These are phyloP conservation scores for Myripristis murdjan DNA, from an alignment of 2,797 vertebrate species.

Conservation along the genomic window DNA sequence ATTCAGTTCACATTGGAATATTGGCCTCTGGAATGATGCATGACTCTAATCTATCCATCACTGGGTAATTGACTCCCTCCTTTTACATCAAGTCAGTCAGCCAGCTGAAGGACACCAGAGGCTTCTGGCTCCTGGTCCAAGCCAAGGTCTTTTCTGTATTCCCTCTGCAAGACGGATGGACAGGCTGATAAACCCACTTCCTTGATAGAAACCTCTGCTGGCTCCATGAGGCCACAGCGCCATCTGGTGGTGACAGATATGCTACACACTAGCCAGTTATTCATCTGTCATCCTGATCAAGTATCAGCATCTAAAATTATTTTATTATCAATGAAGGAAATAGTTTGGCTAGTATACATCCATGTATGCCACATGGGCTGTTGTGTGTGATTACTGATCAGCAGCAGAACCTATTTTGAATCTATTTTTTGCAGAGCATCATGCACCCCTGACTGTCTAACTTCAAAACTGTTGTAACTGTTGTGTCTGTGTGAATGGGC, in stretches of 20 bases:
- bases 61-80: constrained; percentile 74
- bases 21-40: constrained; percentile 73
- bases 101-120: constrained; percentile 76
- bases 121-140: constrained; percentile 44
- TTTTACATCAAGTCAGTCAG: constrained; percentile 70
- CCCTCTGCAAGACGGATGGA: constrained; percentile 55
- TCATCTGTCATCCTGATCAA: background rate
- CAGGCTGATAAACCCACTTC: background rate
- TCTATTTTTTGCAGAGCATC: background rate
- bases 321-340: background rate
- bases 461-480: constrained; percentile 36
- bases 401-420: background rate
- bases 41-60: constrained; percentile 77
- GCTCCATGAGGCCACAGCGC: constrained; percentile 52
- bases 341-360: background rate
- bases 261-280: constrained; percentile 9
- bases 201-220: too few species aligned
- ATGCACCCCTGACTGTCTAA: constrained; percentile 1
- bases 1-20: constrained; percentile 71
- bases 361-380: background rate
- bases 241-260: constrained; percentile 71
- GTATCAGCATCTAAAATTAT: background rate
- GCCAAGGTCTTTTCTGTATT: constrained; percentile 57
- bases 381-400: background rate
- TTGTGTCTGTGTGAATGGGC: constrained; percentile 20